Base-by-base conservation (phyloP, 2,113 vertebrate species). In the Thunnus maccoyii region DNA sequence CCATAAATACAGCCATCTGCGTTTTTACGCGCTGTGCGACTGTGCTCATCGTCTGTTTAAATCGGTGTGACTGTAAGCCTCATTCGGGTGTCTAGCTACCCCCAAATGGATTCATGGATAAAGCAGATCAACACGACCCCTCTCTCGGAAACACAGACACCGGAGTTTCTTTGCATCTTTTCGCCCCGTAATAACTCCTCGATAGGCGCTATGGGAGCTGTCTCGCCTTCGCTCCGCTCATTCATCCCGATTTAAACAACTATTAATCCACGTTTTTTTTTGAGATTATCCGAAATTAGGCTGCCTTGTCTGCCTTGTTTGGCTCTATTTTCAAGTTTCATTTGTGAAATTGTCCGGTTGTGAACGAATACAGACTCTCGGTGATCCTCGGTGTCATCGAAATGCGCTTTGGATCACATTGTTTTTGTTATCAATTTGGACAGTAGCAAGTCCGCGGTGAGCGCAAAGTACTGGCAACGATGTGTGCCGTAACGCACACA, bases 1-100 rank as follows among this genome's bases (percentile, higher is more conserved):
- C 14, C 51, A 25, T 4, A 60, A 80, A 72, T 22, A 50, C 54
- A 51, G 8, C 56, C 51, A 56, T 41, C 25, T 57, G 72, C 77
- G 66, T 76, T 62, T 90, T 89, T 90, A 83, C 78, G 78, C 89
- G 70, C 78, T 2, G 20, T 52, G 70, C 72, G 5, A 71, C 36
- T n/a, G 22, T 9, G 66, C 72, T 82, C 55, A 73, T 88, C 76
- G 50, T 80, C 57, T 77, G 46, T 75, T 63, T 73, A 69, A 63
- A 80, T 76, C 65, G 14, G 47, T 14, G 47, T n/a, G 50, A n/a
- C 50, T 25, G 72, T 22, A 14, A 25, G 22, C 6, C 11, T 7
- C 66, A 68, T 68, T 32, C 74, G 81, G 86, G 79, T 76, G 82
- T 87, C 68, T 76, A 74, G 36, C 36, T 41, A 36, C 7, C 72